A percentile compares a stretch with the other conserved stretches of the same genome.
Evolutionary conservation across 2,113 vertebrate genomes (phyloP).

Genomic region (Microcebus jonahi): DNA sequence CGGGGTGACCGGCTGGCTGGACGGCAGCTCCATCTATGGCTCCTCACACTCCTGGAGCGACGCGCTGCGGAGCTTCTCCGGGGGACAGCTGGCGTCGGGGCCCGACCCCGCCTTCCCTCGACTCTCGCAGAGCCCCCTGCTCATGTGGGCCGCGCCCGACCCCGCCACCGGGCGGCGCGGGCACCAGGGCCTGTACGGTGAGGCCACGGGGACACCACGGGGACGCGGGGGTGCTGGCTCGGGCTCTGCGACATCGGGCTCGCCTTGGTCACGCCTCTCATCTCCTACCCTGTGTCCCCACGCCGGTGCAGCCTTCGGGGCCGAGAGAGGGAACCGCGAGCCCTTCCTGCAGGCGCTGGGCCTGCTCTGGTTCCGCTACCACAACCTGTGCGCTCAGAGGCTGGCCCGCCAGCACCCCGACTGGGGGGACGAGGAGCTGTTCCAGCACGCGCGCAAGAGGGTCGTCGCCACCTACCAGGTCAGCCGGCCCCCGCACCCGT

Average conservation of each 20-base stretch:
- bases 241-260: neutral
- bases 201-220: neutral
- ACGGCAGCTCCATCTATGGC: constrained; percentile 98
- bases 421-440: constrained; percentile 94
- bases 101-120: constrained; percentile 84
- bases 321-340: constrained; percentile 92
- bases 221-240: neutral
- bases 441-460: constrained; percentile 92
- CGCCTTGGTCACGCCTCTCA: neutral
- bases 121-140: constrained; percentile 62
- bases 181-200: constrained; percentile 86
- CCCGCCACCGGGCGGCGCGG: constrained; percentile 87
- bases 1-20: constrained; percentile 94
- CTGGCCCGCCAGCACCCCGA: constrained; percentile 83
- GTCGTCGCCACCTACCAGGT: constrained; percentile 96
- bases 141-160: constrained; percentile 93
- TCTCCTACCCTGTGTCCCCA: neutral
- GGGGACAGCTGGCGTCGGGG: constrained; percentile 88
- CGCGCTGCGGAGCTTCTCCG: constrained; percentile 90
- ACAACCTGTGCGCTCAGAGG: constrained; percentile 89
- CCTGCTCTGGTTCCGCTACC: constrained; percentile 96
- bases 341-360: constrained; percentile 91
- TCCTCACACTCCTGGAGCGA: constrained; percentile 94
- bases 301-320: constrained; percentile 90
- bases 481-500: constrained; percentile 19